These are phyloP conservation scores for Orthonyx spaldingii DNA, from an alignment of 2,113 vertebrate genomes.

Conservation along the genomic window DNA sequence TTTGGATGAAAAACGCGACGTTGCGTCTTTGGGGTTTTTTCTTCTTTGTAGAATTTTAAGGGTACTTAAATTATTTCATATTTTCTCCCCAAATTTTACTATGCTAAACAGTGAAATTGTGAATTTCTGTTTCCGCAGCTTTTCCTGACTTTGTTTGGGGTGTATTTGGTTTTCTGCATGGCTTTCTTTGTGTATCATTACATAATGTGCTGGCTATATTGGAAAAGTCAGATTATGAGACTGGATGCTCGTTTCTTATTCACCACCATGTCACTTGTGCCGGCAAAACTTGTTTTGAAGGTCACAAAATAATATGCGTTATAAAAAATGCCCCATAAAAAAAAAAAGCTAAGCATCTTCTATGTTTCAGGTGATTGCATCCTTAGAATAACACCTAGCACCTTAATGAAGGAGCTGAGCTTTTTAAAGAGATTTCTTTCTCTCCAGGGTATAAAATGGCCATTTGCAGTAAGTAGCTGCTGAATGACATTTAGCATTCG, in stretches of 20 bases:
- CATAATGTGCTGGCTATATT: not conserved
- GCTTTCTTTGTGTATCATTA: not conserved
- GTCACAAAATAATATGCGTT: not conserved
- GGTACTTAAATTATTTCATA: not conserved
- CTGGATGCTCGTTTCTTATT: not conserved
- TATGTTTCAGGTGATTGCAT: not conserved
- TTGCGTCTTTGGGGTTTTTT: not conserved
- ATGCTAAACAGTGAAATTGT: not conserved
- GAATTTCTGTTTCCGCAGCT: not conserved
- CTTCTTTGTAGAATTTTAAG: not conserved
- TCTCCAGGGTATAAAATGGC: not conserved
- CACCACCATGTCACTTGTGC: not conserved
- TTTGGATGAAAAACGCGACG: not conserved
- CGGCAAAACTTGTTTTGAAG: not conserved
- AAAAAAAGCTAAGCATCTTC: not conserved
- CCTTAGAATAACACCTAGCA: not conserved
- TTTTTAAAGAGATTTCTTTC: not conserved
- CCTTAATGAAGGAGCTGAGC: not conserved
- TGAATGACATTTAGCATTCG: not conserved
- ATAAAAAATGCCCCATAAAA: not conserved
- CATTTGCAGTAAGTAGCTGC: not conserved
- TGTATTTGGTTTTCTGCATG: not conserved
- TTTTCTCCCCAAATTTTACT: not conserved
- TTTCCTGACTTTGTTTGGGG: not conserved
- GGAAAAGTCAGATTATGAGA: not conserved